Evolutionary conservation across 1,140 invertebrate species (phyloP), one percentile per base, ranked within the genome.

Genomic region (Saccostrea glomerata): DNA sequence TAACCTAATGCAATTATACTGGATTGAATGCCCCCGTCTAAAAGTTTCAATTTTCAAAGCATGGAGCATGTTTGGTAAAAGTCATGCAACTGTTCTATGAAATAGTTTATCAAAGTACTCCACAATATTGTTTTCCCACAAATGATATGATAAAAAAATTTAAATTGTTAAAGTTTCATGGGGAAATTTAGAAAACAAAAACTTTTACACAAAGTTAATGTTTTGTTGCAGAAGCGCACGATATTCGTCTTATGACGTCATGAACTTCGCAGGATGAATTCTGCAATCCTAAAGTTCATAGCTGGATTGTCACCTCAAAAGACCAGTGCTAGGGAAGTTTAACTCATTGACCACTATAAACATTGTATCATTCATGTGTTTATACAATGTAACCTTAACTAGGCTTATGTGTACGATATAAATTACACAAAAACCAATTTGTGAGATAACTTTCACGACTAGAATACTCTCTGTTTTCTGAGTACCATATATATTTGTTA

Each of bases 211-310:
- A 30, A 77, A 30, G 70, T 77, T 77, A 13, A 77, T 77, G 12
- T 36, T 77, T 17, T 77, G 70, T 77, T 77, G 25, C 70, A 77
- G 70, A 15, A 13, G 30, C 15, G 70, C 70, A 36, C 70, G 11
- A 25, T 30, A 12, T 15, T 77, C 70, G 25, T 77, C 70, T 25
- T 77, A 36, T 13, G 70, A 77, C 30, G 70, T 77, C 2, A 30
- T 17, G 30, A 77, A 77, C 70, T 77, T 77, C 30, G 70, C 70
- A 77, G 70, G 70, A 77, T 77, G 70, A 77, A 25, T 36, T 77
- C 23, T 73, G 66, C 25, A 5, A 25, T 23, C 23, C 12, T 77
- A 77, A 77, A 25, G 25, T 25, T 15, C 30, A n/a, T 20, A 13
- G n/a, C 17, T 63, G 58, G 58, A 63, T 20, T 60, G 1, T 63